These are phyloP conservation scores for Diadegma fenestrale DNA, from an alignment of 2,888 invertebrate species.

Conservation along the genomic window DNA sequence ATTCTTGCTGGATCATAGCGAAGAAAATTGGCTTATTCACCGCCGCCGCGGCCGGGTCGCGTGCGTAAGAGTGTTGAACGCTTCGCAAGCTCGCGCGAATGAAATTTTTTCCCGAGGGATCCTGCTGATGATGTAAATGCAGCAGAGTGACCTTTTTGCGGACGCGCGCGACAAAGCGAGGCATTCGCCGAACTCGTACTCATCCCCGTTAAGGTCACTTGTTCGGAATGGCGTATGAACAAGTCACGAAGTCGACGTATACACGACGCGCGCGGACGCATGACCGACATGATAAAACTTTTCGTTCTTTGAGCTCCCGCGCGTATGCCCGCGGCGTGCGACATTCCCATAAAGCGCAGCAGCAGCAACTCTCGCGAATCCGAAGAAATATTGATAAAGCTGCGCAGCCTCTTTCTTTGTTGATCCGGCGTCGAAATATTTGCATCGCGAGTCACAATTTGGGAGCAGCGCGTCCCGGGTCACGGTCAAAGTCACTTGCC, in stretches of 20 bases:
- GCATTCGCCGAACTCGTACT: conserved; percentile 70
- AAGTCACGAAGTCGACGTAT: conserved; percentile 76
- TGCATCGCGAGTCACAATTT: background rate
- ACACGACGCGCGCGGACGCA: conserved; percentile 71
- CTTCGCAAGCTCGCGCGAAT: conserved; percentile 28
- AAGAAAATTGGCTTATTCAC: conserved; percentile 49
- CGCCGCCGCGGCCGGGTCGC: too few relatives aligned
- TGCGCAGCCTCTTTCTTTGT: too few relatives aligned
- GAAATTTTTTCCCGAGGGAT: background rate
- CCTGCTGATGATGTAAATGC: conserved; percentile 35
- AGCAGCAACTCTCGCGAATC: background rate
- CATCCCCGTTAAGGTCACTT: conserved; percentile 79
- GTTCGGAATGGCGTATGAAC: conserved; percentile 76
- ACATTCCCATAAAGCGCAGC: background rate
- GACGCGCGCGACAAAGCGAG: too few relatives aligned
- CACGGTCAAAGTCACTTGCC: conserved; percentile 32
- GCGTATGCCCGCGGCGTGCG: background rate
- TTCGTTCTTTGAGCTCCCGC: conserved; percentile 41
- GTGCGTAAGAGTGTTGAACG: background rate
- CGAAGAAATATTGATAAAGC: too few relatives aligned
- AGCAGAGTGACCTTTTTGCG: conserved; percentile 79
- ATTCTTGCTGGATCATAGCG: conserved; percentile 51
- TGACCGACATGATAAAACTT: conserved; percentile 75
- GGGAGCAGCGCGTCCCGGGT: background rate
- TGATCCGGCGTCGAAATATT: too few relatives aligned